Base-by-base conservation (phyloP, 2,888 invertebrate species). In the Patella depressa region DNA sequence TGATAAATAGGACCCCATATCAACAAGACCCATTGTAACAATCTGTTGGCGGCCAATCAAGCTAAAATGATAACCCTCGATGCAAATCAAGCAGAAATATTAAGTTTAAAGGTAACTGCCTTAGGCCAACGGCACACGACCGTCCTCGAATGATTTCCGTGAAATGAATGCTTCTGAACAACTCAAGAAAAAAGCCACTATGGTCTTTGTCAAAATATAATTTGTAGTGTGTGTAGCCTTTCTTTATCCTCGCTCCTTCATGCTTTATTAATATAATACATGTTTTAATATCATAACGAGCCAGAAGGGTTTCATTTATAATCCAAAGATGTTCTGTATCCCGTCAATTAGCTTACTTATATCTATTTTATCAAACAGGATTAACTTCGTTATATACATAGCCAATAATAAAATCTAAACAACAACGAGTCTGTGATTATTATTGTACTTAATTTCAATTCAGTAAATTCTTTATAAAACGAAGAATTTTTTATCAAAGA, bases 31-130 rank as follows among this genome's bases (percentile, higher is more conserved):
- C 24, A 65, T 65, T 65, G 65, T 65, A 65, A 65, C 65, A 65
- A 24, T 65, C 65, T 65, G 65, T 65, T 65, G 24, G 65, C 65
- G 65, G 24, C 65, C 65, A 65, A 65, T 65, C 65, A 65, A 14
- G 65, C 65, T 24, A 19, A 65, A 65, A 65, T 65, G 65, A 65
- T 65, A 65, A 24, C 65, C 24, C 65, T 65, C 24, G 19, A 65
- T 65, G 19, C 24, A 19, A 65, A 65, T 65, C 65, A 65, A 24
- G 65, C 65, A 65, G 65, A 65, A 65, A 65, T 65, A 65, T 65
- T 65, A 24, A 65, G 65, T 65, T 65, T 65, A 65, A 65, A 65
- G 65, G 65, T 65, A 65, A 65, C 65, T 65, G 65, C 65, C 65
- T 65, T 24, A 24, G 65, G 65, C 65, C 24, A 12, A 11, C 65